Evolutionary conservation across 2,888 invertebrate genomes (phyloP).

Genomic region (Epinotia bilunana): DNA sequence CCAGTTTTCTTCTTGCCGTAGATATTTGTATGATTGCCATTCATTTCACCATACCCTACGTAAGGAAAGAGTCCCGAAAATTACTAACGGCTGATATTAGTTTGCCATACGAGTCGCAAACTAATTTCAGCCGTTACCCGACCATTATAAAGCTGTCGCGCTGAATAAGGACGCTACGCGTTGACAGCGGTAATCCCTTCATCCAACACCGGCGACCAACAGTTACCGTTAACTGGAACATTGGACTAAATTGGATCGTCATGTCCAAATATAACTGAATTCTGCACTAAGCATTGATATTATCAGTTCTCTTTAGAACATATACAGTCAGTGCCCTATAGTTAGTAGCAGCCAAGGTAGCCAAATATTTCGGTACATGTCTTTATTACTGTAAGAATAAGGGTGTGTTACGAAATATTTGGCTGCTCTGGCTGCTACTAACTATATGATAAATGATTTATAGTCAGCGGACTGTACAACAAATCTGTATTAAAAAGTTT

Average conservation of each 20-base stretch:
- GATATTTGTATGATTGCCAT: too few species aligned
- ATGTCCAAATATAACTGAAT: slow-evolving; percentile 12
- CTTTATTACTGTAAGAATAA: too few species aligned
- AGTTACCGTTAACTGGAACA: slow-evolving; percentile 31
- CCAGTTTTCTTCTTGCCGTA: too few species aligned
- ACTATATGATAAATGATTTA: too few species aligned
- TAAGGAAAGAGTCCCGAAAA: not conserved
- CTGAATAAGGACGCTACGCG: slow-evolving; percentile 30
- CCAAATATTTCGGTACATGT: too few species aligned
- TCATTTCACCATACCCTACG: too few species aligned
- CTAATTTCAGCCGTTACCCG: not conserved
- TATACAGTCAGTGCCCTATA: too few species aligned
- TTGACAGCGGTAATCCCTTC: slow-evolving; percentile 30
- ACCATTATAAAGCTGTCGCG: slow-evolving; percentile 1
- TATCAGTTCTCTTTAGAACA: not conserved
- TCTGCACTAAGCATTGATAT: not conserved
- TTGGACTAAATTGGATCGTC: slow-evolving; percentile 21
- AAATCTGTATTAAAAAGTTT: too few species aligned
- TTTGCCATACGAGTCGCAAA: not conserved
- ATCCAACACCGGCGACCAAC: slow-evolving; percentile 21
- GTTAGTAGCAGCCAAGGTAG: too few species aligned
- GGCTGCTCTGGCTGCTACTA: too few species aligned
- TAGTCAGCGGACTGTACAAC: too few species aligned
- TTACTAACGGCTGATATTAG: not conserved
- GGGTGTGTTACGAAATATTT: too few species aligned